phyloP scores from a whole-genome alignment of 1,140 invertebrate genomes.

The Aethina tumida region DNA sequence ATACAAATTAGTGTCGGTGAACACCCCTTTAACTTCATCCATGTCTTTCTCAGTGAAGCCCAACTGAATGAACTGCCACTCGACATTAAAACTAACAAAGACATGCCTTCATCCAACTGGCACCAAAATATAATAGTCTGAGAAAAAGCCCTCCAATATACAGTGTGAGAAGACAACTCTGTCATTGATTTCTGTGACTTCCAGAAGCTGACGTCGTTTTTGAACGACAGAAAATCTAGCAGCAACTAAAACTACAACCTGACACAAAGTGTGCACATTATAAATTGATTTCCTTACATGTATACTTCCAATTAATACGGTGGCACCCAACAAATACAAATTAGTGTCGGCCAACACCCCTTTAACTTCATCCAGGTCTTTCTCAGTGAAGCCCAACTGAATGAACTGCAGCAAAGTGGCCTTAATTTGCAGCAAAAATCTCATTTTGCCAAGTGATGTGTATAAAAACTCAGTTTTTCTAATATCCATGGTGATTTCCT shows the following conservation, averaged over 20 bases:
- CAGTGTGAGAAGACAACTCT: constrained; percentile 76
- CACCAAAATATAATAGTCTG: constrained; percentile 90
- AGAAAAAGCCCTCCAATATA: constrained; percentile 87
- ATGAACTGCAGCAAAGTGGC: constrained; percentile 63
- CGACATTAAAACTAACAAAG: constrained; percentile 78
- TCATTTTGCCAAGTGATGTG: constrained; percentile 53
- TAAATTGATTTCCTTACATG: constrained; percentile 62
- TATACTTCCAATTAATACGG: constrained; percentile 81
- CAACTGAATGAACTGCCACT: constrained; percentile 59
- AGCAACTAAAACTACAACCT: constrained; percentile 57
- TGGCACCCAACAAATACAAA: constrained; percentile 77
- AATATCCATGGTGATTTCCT: constrained; percentile 46
- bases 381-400: constrained; percentile 74
- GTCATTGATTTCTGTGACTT: constrained; percentile 69
- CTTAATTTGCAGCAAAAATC: constrained; percentile 69
- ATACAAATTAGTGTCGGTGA: constrained; percentile 90
- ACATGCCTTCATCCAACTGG: constrained; percentile 84
- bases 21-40: constrained; percentile 93
- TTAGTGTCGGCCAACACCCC: constrained; percentile 93
- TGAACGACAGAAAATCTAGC: constrained; percentile 94
- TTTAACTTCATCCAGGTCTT: constrained; percentile 94
- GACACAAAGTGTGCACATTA: constrained; percentile 3
- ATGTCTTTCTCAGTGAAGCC: constrained; percentile 89
- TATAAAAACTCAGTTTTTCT: constrained; percentile 48
- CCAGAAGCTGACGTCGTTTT: constrained; percentile 96